Conservation (phyloP, 2,888 invertebrate species). For the Brachyopa scutellaris region DNA sequence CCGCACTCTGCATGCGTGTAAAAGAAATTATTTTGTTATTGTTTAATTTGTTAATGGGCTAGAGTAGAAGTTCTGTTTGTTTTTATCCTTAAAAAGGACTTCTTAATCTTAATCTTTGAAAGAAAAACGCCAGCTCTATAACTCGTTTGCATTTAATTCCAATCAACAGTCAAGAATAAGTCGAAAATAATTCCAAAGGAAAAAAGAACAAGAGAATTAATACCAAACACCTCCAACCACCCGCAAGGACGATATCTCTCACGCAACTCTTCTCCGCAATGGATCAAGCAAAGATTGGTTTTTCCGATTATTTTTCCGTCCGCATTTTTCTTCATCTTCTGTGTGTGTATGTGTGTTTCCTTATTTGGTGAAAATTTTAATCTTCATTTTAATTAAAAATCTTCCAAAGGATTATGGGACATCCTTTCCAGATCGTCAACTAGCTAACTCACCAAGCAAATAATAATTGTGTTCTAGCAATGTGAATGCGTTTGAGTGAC, state of each 20-base stretch:
- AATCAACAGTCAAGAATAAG: constrained; percentile 51
- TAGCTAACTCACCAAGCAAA: constrained; percentile 65
- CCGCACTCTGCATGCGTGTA: background rate
- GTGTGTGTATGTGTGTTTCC: background rate
- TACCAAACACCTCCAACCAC: background rate
- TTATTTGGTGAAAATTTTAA: constrained; percentile 70
- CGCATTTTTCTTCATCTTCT: constrained; percentile 21
- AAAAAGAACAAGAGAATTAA: constrained; percentile 21
- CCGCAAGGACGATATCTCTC: constrained; percentile 50
- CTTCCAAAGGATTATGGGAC: constrained; percentile 67
- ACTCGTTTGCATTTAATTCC: constrained; percentile 62
- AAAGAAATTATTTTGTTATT: constrained; percentile 62
- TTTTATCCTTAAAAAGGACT: constrained; percentile 3
- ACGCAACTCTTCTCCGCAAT: constrained; percentile 60
- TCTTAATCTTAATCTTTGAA: constrained; percentile 36
- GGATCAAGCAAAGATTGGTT: constrained; percentile 68
- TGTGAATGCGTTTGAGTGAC: constrained; percentile 71
- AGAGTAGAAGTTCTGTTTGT: constrained; percentile 22
- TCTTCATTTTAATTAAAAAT: constrained; percentile 72
- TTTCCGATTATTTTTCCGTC: constrained; percentile 60
- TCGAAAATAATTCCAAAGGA: constrained; percentile 18
- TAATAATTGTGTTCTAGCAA: constrained; percentile 63
- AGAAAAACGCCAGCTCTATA: constrained; percentile 14
- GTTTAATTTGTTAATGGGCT: constrained; percentile 66
- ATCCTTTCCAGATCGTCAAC: constrained; percentile 68